Evolutionary conservation across 2,797 vertebrate genomes (phyloP), one percentile per base, ranked within the genome.

Genomic region (Petrocephalus sullivani): DNA sequence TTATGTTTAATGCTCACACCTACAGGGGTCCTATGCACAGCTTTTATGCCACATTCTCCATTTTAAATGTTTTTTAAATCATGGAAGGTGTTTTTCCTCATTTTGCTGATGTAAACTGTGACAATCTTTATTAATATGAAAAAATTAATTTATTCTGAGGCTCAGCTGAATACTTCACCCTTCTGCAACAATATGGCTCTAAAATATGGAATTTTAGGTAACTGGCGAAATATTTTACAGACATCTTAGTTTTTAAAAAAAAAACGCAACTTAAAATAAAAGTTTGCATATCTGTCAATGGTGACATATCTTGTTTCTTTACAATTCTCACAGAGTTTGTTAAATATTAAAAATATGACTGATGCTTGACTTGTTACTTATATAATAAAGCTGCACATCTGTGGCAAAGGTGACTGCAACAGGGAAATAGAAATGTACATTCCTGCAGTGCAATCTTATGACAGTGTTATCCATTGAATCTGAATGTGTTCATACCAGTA

Each of bases 101-200:
- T 51, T 61, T 85, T 64, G 49, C 81, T 88, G 81, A 88, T 85
- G 82, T 67, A 88, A 84, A 88, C 81, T 10, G 46, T 85, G 49
- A 88, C n/a, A 88, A 58, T 85, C 58, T 53, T 85, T 84, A 88
- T 71, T 67, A 88, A 33, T 67, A 88, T 54, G 87, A 64, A 88
- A 75, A 64, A 82, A 60, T 82, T 64, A 88, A 64, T 88, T 89
- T 91, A 93, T 93, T 94, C 92, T 92, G 94, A 91, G 95, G 95
- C 95, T 96, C 95, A 94, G 92, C 90, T 94, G 87, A 91, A 91
- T 92, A 90, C 89, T 82, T 88, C 89, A 93, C 92, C 91, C 92
- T 90, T 91, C 92, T 91, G 92, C 94, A 94, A 92, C 94, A 94
- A 91, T 93, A 94, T 94, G 94, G 92, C 95, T 95, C 94, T 91